phyloP scores from a whole-genome alignment of 2,113 vertebrate species.

The Bos javanicus region DNA sequence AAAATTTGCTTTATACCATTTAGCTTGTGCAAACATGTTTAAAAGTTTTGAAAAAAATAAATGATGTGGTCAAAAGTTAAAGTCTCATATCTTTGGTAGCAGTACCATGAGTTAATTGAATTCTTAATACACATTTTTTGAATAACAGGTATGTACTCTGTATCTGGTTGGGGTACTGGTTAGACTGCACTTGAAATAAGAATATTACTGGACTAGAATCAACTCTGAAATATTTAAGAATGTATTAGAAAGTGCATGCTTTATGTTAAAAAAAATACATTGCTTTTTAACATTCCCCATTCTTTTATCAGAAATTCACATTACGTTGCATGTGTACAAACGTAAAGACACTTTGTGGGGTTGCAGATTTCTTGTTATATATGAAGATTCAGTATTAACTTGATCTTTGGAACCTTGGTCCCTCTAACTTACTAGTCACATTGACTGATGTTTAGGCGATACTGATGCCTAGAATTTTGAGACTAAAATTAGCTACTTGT shows the following conservation, averaged over 20 bases:
- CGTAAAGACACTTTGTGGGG: not conserved
- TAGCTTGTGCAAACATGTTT: slow-evolving; percentile 57
- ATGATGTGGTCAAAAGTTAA: not conserved
- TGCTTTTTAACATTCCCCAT: slow-evolving; percentile 62
- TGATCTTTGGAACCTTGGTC: not conserved
- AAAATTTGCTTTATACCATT: slow-evolving; percentile 57
- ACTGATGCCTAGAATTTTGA: not conserved
- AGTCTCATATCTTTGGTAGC: not conserved
- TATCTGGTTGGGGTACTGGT: not conserved
- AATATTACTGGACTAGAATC: slow-evolving; percentile 50
- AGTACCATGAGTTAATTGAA: not conserved
- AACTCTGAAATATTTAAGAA: slow-evolving; percentile 42
- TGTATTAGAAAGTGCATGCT: slow-evolving; percentile 43
- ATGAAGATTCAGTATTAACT: slow-evolving; percentile 34
- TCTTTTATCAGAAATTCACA: not conserved
- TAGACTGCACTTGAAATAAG: slow-evolving; percentile 61
- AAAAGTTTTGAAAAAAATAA: not conserved
- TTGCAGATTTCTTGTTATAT: slow-evolving; percentile 32
- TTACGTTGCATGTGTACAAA: not conserved
- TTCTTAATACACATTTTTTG: not conserved
- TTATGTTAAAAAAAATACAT: slow-evolving; percentile 41
- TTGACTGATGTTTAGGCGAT: not conserved
- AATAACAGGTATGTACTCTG: not conserved
- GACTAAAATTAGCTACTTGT: not conserved
- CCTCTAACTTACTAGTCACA: slow-evolving; percentile 3